Evolutionary conservation across 2,888 invertebrate species (phyloP).

Genomic region (Scrobipalpa costella): DNA sequence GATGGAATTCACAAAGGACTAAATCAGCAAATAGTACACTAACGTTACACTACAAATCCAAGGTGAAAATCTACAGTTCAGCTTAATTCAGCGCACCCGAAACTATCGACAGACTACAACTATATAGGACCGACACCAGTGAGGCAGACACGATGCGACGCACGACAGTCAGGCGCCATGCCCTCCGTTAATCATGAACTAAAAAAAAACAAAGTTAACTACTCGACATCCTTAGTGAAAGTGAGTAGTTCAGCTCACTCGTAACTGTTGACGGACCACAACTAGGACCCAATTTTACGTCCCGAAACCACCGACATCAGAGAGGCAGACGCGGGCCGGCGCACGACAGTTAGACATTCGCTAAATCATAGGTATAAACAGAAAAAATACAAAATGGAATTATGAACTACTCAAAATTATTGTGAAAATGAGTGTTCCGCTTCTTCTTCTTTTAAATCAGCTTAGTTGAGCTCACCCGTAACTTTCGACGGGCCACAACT

Average conservation of each 20-base stretch:
- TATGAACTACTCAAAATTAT: no score
- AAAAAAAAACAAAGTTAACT: no score
- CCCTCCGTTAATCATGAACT: constrained; percentile 80
- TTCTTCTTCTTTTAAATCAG: no score
- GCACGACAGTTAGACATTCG: constrained; percentile 69
- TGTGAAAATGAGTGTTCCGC: no score
- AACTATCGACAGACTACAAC: neutral
- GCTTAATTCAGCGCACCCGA: neutral
- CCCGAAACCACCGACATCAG: neutral
- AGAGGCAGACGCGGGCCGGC: constrained; percentile 31
- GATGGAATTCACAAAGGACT: no score
- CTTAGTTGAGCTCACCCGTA: neutral
- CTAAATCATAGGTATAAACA: no score
- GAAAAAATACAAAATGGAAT: no score
- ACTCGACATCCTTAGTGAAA: no score
- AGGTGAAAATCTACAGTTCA: no score
- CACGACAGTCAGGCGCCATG: constrained; percentile 73
- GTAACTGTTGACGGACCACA: neutral
- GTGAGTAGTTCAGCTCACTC: neutral
- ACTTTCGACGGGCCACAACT: neutral
- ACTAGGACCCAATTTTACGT: neutral
- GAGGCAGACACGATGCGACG: constrained; percentile 34
- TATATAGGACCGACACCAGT: neutral
- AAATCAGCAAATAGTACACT: no score
- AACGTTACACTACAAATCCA: no score